phyloP scores from a whole-genome alignment of 2,888 invertebrate species.

The Steinernema hermaphroditum region DNA sequence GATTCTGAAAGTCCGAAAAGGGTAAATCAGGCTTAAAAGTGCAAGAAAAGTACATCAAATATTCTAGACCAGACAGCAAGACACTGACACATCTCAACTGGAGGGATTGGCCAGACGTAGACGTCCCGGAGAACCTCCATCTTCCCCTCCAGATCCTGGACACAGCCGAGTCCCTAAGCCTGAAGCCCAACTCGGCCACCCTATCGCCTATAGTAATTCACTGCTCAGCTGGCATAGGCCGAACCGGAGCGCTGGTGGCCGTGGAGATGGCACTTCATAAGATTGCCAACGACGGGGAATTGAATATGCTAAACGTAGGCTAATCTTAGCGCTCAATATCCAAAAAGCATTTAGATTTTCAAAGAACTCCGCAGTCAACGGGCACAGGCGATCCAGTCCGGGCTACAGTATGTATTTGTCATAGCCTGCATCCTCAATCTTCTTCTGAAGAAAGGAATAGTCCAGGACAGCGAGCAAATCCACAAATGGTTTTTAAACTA shows the following conservation, averaged over 20 bases:
- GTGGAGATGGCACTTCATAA: conserved; percentile 23
- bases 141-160: conserved; percentile 12
- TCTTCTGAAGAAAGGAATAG: conserved; percentile 4
- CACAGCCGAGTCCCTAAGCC: conserved; percentile 14
- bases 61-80: neutral
- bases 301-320: neutral
- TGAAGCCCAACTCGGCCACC: neutral
- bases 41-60: too few species aligned
- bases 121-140: conserved; percentile 24
- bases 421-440: conserved; percentile 13
- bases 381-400: conserved; percentile 11
- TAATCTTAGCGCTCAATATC: too few species aligned
- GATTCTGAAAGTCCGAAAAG: neutral
- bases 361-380: conserved; percentile 14
- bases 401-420: conserved; percentile 17
- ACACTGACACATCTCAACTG: conserved; percentile 22
- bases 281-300: neutral
- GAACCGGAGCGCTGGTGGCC: neutral
- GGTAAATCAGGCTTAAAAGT: neutral
- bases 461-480: neutral
- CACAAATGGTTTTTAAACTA: conserved; percentile 8
- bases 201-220: conserved; percentile 11
- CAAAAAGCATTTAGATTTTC: neutral
- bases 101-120: conserved; percentile 22
- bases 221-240: conserved; percentile 9